These are phyloP conservation scores for Nesogale talazaci DNA, from an alignment of 2,113 vertebrate species.

Conservation along the genomic window DNA sequence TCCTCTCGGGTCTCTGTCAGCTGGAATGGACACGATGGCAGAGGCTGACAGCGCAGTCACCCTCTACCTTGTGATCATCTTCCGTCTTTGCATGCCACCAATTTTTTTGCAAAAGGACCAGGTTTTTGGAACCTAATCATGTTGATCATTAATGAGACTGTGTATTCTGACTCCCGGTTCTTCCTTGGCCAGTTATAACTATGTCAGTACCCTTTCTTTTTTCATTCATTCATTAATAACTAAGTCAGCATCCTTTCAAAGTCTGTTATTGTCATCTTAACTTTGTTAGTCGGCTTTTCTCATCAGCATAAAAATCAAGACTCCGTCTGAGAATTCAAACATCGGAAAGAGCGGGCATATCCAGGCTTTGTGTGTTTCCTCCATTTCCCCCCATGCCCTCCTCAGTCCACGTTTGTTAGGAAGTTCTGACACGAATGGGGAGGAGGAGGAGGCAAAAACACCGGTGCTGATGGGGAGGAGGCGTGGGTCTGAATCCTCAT, in stretches of 20 bases:
- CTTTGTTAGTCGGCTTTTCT: not conserved
- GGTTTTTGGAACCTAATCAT: no score
- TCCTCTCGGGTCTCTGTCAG: no score
- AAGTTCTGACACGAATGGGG: not conserved
- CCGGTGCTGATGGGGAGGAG: not conserved
- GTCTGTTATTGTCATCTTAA: conserved; percentile 22
- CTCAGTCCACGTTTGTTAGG: not conserved
- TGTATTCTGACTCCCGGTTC: not conserved
- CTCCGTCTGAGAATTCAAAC: not conserved
- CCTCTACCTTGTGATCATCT: no score
- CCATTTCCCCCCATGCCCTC: not conserved
- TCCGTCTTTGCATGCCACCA: no score
- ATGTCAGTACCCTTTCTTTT: no score
- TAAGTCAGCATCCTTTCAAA: no score
- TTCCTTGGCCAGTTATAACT: not conserved
- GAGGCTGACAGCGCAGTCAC: no score
- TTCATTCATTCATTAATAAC: no score
- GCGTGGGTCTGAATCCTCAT: not conserved
- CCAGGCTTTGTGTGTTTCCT: not conserved
- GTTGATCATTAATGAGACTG: no score
- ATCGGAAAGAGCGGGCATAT: not conserved
- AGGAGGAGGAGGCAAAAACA: not conserved
- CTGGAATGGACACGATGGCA: no score
- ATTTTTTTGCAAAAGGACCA: no score
- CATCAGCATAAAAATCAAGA: not conserved